A percentile compares a stretch with the other conserved stretches of the same genome.
phyloP scores from a whole-genome alignment of 2,113 vertebrate species.

The Nansenia antarctica region DNA sequence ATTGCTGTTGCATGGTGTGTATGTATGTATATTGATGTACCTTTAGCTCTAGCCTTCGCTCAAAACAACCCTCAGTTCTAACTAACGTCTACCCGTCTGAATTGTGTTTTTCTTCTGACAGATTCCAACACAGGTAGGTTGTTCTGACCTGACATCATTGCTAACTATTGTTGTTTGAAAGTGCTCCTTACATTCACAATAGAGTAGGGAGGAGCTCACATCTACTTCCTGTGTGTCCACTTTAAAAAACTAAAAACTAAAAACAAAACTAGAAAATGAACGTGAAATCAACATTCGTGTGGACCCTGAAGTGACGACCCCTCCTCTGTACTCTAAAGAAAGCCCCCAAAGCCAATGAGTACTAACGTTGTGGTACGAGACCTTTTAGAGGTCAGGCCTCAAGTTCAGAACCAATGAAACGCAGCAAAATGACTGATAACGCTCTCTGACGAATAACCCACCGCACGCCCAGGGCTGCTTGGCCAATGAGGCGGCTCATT shows the following conservation, averaged over 20 bases:
- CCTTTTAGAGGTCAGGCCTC: no score
- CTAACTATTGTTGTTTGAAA: background rate
- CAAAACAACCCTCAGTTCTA: background rate
- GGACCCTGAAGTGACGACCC: no score
- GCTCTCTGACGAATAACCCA: no score
- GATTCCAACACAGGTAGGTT: conserved; percentile 60
- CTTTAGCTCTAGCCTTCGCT: background rate
- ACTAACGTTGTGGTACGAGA: no score
- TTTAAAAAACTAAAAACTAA: no score
- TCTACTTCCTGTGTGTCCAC: no score
- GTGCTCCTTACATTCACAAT: background rate
- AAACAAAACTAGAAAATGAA: no score
- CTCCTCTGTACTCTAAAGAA: conserved; percentile 31
- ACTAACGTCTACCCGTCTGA: conserved; percentile 27
- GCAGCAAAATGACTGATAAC: no score
- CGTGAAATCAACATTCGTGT: no score
- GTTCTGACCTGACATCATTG: conserved; percentile 2
- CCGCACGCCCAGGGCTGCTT: no score
- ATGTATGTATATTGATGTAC: background rate
- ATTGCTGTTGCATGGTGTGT: background rate
- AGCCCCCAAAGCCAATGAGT: conserved; percentile 38
- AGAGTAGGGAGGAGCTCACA: no score
- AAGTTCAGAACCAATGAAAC: no score
- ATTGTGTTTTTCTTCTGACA: conserved; percentile 44
- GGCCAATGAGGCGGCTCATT: conserved; percentile 36